Percentiles rank a stretch among this genome's conserved stretches.
phyloP scores from a whole-genome alignment of 2,113 vertebrate species.

The Saguinus midas region DNA sequence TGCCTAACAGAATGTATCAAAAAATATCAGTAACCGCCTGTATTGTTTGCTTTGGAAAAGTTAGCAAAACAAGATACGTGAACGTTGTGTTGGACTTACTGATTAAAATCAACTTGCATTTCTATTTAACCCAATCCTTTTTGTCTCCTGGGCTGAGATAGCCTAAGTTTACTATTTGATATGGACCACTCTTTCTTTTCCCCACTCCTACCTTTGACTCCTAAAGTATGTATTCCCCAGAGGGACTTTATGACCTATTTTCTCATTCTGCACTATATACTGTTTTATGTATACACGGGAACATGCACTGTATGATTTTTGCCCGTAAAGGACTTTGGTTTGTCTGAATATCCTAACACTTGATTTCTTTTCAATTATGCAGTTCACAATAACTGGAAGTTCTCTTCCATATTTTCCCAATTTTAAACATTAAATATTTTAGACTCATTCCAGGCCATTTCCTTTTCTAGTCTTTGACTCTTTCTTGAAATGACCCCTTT shows the following conservation, averaged over 20 bases:
- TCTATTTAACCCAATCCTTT: neutral
- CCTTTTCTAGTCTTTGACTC: conserved; percentile 67
- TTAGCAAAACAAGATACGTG: neutral
- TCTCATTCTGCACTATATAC: neutral
- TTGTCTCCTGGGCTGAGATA: neutral
- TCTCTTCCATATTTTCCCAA: neutral
- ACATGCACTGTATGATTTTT: neutral
- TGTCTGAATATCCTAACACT: neutral
- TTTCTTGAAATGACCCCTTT: conserved; percentile 70
- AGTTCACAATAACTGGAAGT: conserved; percentile 39
- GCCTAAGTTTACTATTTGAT: neutral
- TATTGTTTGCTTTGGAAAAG: neutral
- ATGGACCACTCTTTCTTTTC: neutral
- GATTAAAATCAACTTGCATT: conserved; percentile 19
- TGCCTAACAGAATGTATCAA: neutral
- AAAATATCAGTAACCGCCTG: neutral
- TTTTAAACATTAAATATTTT: conserved; percentile 67
- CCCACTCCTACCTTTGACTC: neutral
- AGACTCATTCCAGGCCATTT: conserved; percentile 64
- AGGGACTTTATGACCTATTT: neutral
- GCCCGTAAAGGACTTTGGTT: neutral
- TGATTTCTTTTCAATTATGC: conserved; percentile 11
- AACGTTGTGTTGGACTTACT: neutral
- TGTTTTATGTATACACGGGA: neutral
- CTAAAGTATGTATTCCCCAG: neutral